These are phyloP conservation scores for Eledona agricola DNA, from an alignment of 2,888 invertebrate genomes.

Conservation along the genomic window DNA sequence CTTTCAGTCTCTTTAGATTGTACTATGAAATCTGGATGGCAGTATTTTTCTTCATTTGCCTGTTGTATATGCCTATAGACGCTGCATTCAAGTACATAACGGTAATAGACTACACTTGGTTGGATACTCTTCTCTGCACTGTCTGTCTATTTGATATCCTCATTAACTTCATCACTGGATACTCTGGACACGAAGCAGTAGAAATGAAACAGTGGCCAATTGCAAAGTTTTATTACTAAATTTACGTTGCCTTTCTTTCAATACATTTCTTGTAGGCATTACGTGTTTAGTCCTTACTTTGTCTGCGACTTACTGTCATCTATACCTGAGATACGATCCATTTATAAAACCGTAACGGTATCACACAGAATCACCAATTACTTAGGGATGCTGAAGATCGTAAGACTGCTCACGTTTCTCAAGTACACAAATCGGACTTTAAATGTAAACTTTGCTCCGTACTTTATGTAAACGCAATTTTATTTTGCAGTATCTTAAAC, in stretches of 20 bases:
- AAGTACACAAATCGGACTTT: too few relatives aligned
- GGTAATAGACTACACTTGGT: not conserved
- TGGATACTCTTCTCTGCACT: not conserved
- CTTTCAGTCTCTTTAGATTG: constrained; percentile 35
- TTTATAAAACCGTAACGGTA: too few relatives aligned
- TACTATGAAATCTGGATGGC: constrained; percentile 37
- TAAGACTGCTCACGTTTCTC: too few relatives aligned
- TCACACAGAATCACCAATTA: too few relatives aligned
- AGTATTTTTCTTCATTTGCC: constrained; percentile 12
- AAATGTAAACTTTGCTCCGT: too few relatives aligned
- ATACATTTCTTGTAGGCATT: not conserved
- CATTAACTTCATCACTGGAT: constrained; percentile 28
- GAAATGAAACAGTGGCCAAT: constrained; percentile 14
- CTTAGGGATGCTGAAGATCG: too few relatives aligned
- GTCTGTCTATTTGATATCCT: constrained; percentile 21
- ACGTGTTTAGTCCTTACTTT: not conserved
- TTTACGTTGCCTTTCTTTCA: too few relatives aligned
- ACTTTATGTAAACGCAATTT: too few relatives aligned
- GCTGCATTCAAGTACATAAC: not conserved
- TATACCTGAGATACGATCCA: constrained; percentile 1
- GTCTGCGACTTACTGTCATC: not conserved
- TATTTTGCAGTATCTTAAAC: too few relatives aligned
- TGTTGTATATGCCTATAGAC: not conserved
- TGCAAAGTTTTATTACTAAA: too few relatives aligned
- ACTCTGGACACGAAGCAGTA: constrained; percentile 13